These are phyloP conservation scores for Trachymyrmex cornetzi DNA, from an alignment of 1,140 invertebrate species.

Conservation along the genomic window DNA sequence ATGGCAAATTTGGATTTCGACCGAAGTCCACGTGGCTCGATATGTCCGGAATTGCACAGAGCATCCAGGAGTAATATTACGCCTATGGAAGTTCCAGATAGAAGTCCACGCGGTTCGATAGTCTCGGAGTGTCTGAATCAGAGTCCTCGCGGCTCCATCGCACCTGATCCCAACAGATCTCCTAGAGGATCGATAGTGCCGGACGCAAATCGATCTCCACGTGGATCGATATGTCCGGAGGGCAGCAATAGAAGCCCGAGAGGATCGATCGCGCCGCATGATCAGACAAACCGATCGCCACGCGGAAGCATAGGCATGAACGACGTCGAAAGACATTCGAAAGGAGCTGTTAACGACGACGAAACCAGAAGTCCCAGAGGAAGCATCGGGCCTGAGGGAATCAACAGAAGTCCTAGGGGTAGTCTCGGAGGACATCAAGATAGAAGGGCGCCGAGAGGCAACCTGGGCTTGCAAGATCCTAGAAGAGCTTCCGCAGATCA, in stretches of 20 bases:
- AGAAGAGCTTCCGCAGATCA: slow-evolving; percentile 88
- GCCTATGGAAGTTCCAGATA: slow-evolving; percentile 79
- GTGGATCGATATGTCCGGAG: slow-evolving; percentile 84
- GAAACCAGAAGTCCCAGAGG: slow-evolving; percentile 88
- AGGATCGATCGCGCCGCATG: slow-evolving; percentile 87
- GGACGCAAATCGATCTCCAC: slow-evolving; percentile 87
- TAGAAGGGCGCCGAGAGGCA: slow-evolving; percentile 87
- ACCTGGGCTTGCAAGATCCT: slow-evolving; percentile 89
- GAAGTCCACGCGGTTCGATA: slow-evolving; percentile 89
- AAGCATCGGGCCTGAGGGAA: slow-evolving; percentile 86
- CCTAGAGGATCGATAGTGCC: slow-evolving; percentile 89
- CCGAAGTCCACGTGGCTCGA: slow-evolving; percentile 89
- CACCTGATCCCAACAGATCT: slow-evolving; percentile 87
- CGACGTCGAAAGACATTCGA: slow-evolving; percentile 84
- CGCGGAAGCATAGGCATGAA: slow-evolving; percentile 87
- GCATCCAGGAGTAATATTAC: slow-evolving; percentile 88
- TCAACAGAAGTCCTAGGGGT: slow-evolving; percentile 86
- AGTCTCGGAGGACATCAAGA: slow-evolving; percentile 86
- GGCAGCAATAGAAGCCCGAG: slow-evolving; percentile 87
- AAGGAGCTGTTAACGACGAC: slow-evolving; percentile 84
- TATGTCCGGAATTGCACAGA: slow-evolving; percentile 86
- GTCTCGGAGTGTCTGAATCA: slow-evolving; percentile 84
- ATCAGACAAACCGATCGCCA: slow-evolving; percentile 86
- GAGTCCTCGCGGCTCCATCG: slow-evolving; percentile 89
- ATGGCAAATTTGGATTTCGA: slow-evolving; percentile 86